Evolutionary conservation across 1,140 invertebrate species (phyloP), one percentile per base, ranked within the genome.

Genomic region (Drosophila lacertosa): DNA sequence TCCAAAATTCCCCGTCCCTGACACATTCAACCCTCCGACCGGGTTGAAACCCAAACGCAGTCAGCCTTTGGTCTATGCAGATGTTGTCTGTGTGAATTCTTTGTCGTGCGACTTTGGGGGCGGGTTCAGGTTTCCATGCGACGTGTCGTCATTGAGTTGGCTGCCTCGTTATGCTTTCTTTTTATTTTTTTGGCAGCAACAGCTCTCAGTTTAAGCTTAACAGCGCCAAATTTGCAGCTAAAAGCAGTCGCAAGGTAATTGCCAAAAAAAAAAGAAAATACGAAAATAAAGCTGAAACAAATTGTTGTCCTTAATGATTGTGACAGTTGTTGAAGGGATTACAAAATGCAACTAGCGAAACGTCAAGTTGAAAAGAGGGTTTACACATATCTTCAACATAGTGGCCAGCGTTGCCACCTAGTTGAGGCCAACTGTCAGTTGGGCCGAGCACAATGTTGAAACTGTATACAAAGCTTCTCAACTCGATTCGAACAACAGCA

Each of bases 31-130:
- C 29, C 7, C 9, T n/a, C n/a, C n/a, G n/a, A n/a, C n/a, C n/a
- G n/a, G n/a, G n/a, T n/a, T n/a, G n/a, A 3, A 20, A 18, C 20
- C 5, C 18, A 15, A n/a, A 13, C 33, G 11, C 32, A 22, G 3
- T 32, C 29, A 32, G 11, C 16, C 42, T 47, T 37, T 16, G 42
- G 42, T 13, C 33, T 13, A 11, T 22, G 10, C 20, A 15, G 6
- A 15, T 22, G 37, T 24, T 48, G 2, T 32, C 20, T 32, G 39
- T 53, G 13, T 18, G 5, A 51, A 57, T 65, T 57, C 44, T 66
- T 66, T 66, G 44, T 44, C 32, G 40, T 45, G 11, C 9, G 11
- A 32, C 65, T 67, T 67, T 53, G 55, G 37, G 37, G 47, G 29
- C 18, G 57, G 47, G 4, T 22, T 62, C 47, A 42, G 50, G 24